Evolutionary conservation across 2,888 invertebrate species (phyloP).

Genomic region (Acanthoscelides obtectus): DNA sequence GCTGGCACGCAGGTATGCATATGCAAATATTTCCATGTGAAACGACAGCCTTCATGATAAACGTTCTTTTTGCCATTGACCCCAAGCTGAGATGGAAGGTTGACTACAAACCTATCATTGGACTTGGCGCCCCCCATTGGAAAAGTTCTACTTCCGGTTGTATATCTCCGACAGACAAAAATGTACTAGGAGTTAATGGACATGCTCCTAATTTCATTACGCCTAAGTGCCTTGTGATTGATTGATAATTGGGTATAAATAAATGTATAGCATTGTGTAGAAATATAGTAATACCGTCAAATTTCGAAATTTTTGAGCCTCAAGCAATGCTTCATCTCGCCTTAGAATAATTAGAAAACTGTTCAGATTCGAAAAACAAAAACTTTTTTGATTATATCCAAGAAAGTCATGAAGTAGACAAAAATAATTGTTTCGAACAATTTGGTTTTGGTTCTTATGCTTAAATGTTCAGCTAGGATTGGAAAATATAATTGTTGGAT

Average conservation of each 20-base stretch:
- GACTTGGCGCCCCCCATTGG: not conserved
- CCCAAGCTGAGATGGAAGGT: not conserved
- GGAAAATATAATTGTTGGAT: too few relatives aligned
- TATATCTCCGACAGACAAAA: not conserved
- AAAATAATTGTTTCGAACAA: too few relatives aligned
- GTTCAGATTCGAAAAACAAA: too few relatives aligned
- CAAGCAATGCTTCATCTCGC: too few relatives aligned
- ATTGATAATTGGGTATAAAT: not conserved
- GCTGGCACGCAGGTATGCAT: not conserved
- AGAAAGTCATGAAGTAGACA: too few relatives aligned
- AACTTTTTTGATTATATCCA: too few relatives aligned
- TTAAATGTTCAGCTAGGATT: too few relatives aligned
- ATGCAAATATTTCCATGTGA: not conserved
- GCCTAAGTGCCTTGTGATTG: not conserved
- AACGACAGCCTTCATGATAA: not conserved
- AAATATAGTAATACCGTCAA: too few relatives aligned
- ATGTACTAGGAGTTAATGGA: not conserved
- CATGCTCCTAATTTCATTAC: not conserved
- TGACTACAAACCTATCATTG: not conserved
- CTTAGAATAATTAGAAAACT: too few relatives aligned
- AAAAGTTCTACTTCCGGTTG: not conserved
- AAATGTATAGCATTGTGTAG: too few relatives aligned
- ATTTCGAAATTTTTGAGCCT: too few relatives aligned
- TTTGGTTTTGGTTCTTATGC: too few relatives aligned
- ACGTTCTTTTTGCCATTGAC: not conserved